Base-by-base conservation (phyloP, 2,888 invertebrate genomes). In the Stratiomys singularior region DNA sequence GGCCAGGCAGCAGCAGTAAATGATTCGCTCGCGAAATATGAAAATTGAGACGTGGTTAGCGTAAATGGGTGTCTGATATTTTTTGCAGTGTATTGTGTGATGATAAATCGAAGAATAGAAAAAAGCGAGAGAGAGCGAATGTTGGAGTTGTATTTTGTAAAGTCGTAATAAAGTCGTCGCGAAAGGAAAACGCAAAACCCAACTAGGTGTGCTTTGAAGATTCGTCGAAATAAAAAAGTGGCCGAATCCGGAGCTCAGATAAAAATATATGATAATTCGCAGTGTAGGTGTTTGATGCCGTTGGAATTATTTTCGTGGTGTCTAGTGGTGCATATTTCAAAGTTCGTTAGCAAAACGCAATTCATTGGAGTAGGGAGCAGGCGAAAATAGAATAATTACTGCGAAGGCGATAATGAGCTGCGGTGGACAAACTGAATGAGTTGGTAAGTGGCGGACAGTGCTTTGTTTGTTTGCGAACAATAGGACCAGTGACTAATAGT, bases 141-240 rank as follows among this genome's bases (percentile, higher is more conserved):
- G 9, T 30, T 67, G 23, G 46, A 44, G 67, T 15, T 15, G 44
- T 21, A 67, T 67, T 67, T 67, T 15, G 44, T 30, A 56, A 72
- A 72, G 72, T 56, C 72, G 72, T 72, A 72, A 30, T 72, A 72
- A 72, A 72, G 13, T 67, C 67, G 21, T 44, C 21, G 2, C 18
- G 44, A 67, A 64, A 30, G 28, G 21, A 72, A 58, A 56, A 52
- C 28, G 56, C 30, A 56, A 72, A 72, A 72, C 47, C 71, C 15
- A 47, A 27, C 5, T 11, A 71, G 44, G 67, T 44, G 67, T 37
- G 67, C 30, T 44, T 67, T 11, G 44, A 37, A 44, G 46, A 46
- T 46, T 67, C 5, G 11, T 9, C 25, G 27, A 44, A 44, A 44
- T n/a, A n/a, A 37, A 37, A 37, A 37, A 37, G 37, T 37, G 37